These are phyloP conservation scores for Drosophila borborema DNA, from an alignment of 2,888 invertebrate species.

Conservation along the genomic window DNA sequence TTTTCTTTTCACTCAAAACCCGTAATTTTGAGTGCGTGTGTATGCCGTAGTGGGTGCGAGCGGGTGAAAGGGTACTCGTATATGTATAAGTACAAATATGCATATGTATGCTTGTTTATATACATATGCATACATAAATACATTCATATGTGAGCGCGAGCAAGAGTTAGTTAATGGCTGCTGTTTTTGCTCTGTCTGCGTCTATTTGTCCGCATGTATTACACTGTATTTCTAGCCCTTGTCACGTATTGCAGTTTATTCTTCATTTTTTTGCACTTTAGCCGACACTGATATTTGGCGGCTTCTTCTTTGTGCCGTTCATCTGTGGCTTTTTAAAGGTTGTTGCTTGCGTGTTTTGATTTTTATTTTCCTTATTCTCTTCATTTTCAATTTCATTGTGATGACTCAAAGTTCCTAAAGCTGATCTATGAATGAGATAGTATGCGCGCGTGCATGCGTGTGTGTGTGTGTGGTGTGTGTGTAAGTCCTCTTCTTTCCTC, in stretches of 20 bases:
- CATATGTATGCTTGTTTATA: background rate
- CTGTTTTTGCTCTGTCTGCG: conserved; percentile 6
- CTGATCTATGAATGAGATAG: conserved; percentile 34
- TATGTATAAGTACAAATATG: background rate
- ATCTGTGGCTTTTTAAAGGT: conserved; percentile 19
- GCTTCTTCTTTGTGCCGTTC: conserved; percentile 11
- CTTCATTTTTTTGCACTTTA: conserved; percentile 43
- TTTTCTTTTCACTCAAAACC: conserved; percentile 17
- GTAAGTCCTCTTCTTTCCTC: background rate
- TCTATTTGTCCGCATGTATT: conserved; percentile 12
- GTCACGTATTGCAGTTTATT: conserved; percentile 43
- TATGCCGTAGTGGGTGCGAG: conserved; percentile 17
- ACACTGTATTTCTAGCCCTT: conserved; percentile 21
- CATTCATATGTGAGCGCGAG: conserved; percentile 12
- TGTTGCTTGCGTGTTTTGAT: conserved; percentile 25
- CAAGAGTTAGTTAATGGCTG: conserved; percentile 26
- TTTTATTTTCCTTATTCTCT: background rate
- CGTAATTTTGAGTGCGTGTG: conserved; percentile 20
- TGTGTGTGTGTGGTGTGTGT: conserved; percentile 2
- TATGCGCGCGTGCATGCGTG: background rate
- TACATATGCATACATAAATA: background rate
- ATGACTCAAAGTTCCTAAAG: conserved; percentile 46
- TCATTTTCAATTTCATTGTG: conserved; percentile 4
- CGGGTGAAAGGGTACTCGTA: conserved; percentile 11
- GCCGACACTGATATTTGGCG: background rate